phyloP scores from a whole-genome alignment of 1,140 invertebrate species.

The Temnothorax nylanderi region DNA sequence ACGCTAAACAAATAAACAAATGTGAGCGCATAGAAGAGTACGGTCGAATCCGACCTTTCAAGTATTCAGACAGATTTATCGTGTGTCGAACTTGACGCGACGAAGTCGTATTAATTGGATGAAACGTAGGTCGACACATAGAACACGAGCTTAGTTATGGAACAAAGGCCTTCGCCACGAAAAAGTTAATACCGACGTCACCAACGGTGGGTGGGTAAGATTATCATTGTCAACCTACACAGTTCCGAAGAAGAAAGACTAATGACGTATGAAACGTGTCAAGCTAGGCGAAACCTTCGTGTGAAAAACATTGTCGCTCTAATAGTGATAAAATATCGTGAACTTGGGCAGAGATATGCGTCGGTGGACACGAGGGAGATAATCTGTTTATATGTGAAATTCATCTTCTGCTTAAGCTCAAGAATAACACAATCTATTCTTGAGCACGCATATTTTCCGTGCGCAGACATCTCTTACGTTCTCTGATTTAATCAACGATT shows the following conservation, averaged over 20 bases:
- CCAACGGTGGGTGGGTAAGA: too few species aligned
- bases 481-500: conserved; percentile 5
- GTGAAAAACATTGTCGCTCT: conserved; percentile 9
- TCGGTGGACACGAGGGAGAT: neutral
- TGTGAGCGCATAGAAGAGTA: neutral
- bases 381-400: conserved; percentile 8
- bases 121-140: conserved; percentile 1
- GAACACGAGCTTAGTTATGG: neutral
- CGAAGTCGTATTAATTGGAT: neutral
- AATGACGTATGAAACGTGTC: conserved; percentile 29
- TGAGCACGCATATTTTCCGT: neutral
- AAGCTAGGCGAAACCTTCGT: neutral
- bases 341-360: conserved; percentile 10
- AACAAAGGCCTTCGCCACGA: conserved; percentile 19
- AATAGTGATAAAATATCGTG: conserved; percentile 46
- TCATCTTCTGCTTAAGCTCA: neutral
- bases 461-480: neutral
- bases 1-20: neutral
- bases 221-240: too few species aligned
- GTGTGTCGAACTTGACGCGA: neutral
- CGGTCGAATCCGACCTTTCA: neutral
- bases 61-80: neutral
- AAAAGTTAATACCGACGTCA: conserved; percentile 39
- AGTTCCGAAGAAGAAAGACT: neutral
- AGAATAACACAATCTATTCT: neutral